Evolutionary conservation across 2,113 vertebrate genomes (phyloP).

Genomic region (Hiodon tergisus): DNA sequence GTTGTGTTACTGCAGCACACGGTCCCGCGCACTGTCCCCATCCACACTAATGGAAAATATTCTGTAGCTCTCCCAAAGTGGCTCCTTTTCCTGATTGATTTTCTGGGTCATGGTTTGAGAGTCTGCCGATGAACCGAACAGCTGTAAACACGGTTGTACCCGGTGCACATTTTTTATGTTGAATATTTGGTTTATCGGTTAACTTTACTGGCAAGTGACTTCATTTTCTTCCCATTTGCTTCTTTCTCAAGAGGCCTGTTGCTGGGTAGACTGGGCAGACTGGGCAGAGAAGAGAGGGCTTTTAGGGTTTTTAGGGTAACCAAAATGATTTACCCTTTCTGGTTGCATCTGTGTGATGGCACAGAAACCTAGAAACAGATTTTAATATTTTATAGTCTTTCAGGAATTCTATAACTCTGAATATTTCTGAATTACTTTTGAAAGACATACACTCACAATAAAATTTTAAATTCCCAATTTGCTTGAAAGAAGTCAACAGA

Average conservation of each 20-base stretch:
- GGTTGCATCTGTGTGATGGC: background rate
- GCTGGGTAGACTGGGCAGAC: background rate
- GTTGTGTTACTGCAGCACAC: background rate
- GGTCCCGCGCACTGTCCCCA: background rate
- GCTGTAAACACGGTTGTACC: slow-evolving; percentile 10
- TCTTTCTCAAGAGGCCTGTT: background rate
- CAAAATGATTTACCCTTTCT: slow-evolving; percentile 5
- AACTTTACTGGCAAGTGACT: background rate
- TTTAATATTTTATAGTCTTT: background rate
- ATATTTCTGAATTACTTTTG: background rate
- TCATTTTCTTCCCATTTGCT: background rate
- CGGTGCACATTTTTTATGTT: background rate
- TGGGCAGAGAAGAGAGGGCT: background rate
- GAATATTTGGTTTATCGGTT: slow-evolving; percentile 9
- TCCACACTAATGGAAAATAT: slow-evolving; percentile 5
- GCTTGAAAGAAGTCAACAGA: too few species aligned
- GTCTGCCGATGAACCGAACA: slow-evolving; percentile 13
- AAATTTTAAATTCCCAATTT: too few species aligned
- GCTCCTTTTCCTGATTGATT: slow-evolving; percentile 1
- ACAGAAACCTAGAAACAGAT: background rate
- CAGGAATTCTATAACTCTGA: background rate
- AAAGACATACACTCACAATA: background rate
- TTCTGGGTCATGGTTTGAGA: slow-evolving; percentile 5
- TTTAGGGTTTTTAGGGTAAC: slow-evolving; percentile 16
- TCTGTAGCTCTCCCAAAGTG: background rate